Percentiles rank a stretch among this genome's conserved stretches.
Conservation (phyloP, 2,888 invertebrate species). For the Drosophila kanekoi region DNA sequence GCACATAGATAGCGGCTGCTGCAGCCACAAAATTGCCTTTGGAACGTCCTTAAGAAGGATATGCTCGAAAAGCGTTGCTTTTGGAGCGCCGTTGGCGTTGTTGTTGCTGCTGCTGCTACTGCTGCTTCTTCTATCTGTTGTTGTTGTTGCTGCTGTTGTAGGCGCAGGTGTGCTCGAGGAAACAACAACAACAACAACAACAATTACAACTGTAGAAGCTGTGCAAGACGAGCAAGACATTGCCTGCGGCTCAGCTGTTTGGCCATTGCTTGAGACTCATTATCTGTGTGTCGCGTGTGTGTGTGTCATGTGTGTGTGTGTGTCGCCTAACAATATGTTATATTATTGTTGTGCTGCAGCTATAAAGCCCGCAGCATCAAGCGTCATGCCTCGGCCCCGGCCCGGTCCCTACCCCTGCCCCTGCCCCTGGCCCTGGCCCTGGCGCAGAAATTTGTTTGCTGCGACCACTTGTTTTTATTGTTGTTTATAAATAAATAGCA, state of each 20-base stretch:
- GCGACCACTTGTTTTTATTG: slow-evolving; percentile 41
- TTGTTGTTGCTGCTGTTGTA: slow-evolving; percentile 24
- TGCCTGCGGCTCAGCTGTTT: slow-evolving; percentile 68
- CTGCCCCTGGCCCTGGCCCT: neutral
- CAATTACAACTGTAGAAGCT: slow-evolving; percentile 8
- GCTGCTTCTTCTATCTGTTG: slow-evolving; percentile 20
- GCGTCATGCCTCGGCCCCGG: too few species aligned
- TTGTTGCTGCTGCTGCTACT: slow-evolving; percentile 34
- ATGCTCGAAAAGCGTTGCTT: slow-evolving; percentile 69
- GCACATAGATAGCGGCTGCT: slow-evolving; percentile 42
- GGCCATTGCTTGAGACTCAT: slow-evolving; percentile 35
- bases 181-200: slow-evolving; percentile 19
- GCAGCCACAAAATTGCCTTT: slow-evolving; percentile 82
- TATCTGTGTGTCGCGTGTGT: neutral
- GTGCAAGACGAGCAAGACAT: slow-evolving; percentile 22
- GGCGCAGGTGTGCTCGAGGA: slow-evolving; percentile 61
- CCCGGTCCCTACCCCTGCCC: too few species aligned
- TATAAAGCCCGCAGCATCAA: neutral
- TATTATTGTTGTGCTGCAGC: slow-evolving; percentile 21
- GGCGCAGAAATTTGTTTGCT: too few species aligned
- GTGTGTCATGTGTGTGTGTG: slow-evolving; percentile 19
- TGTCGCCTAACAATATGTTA: slow-evolving; percentile 52
- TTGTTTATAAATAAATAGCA: slow-evolving; percentile 44
- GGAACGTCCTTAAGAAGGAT: slow-evolving; percentile 84
- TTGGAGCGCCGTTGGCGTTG: slow-evolving; percentile 50